Base-by-base conservation (phyloP, 2,113 vertebrate species). In the Pandion haliaetus region DNA sequence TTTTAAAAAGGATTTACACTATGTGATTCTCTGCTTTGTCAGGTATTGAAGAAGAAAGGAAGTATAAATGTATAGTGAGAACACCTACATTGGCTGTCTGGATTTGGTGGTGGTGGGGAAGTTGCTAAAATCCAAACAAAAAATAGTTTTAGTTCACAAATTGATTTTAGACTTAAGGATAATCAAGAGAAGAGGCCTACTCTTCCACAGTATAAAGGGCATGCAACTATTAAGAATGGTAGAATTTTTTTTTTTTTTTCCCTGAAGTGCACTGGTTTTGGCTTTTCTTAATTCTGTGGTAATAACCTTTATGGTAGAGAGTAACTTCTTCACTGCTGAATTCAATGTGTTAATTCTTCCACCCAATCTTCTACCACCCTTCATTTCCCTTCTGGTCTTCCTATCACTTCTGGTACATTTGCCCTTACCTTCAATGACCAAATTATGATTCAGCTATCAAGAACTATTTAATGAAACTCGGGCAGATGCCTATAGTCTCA, bases 371-470 rank as follows among this genome's bases (percentile, higher is more conserved):
- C 84, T 94, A n/a, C 66, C 47, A 65, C 78, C 85, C 82, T 88
- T 89, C 94, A 90, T 97, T 95, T 97, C 93, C 85, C 83, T 92
- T 89, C 89, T 47, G 78, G 81, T 36, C 21, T 86, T 58, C 59
- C 44, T 61, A 57, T 93, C 34, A 54, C 77, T 96, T 97, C 94
- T 85, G 80, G 90, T 74, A 77, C 92, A 88, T 93, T 90, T 97
- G 76, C 61, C 63, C 49, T 55, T 84, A 24, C 62, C 36, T 94
- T 73, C 72, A 79, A 40, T 86, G 90, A 47, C 73, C 69, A 81
- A 70, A 93, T 54, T 83, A 47, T 66, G 78, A 73, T 52, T 92
- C 63, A 73, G 40, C 52, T 81, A 58, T 62, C 44, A 73, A 70
- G 58, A 94, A n/a, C 31, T 32, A 54, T 42, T 71, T 45, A 66